Evolutionary conservation across 2,888 invertebrate genomes (phyloP).

Genomic region (Drosophila tanythrix): DNA sequence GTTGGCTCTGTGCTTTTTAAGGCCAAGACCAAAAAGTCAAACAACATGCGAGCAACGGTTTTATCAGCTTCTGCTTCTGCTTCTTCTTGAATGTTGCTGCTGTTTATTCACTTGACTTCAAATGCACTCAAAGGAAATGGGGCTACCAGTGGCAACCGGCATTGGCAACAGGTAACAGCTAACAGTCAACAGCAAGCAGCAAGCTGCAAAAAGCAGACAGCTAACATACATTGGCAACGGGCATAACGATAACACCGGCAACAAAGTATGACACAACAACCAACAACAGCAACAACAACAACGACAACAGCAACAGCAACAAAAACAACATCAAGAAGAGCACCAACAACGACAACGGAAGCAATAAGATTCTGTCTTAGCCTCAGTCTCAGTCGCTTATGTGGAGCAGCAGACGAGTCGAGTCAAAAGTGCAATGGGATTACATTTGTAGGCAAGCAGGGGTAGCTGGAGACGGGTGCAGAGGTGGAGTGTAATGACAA

Average conservation of each 20-base stretch:
- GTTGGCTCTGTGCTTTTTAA: conserved; percentile 61
- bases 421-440: conserved; percentile 70
- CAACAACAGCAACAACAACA: conserved; percentile 12
- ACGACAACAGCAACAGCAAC: conserved; percentile 32
- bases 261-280: conserved; percentile 26
- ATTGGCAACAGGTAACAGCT: conserved; percentile 43
- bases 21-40: conserved; percentile 74
- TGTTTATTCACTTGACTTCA: conserved; percentile 70
- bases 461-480: background rate
- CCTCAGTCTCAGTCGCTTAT: conserved; percentile 23
- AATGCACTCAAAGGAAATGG: conserved; percentile 71
- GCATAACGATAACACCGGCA: conserved; percentile 36
- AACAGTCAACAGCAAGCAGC: conserved; percentile 6
- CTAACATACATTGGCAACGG: conserved; percentile 18
- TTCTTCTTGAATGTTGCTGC: conserved; percentile 33
- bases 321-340: conserved; percentile 34
- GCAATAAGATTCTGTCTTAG: conserved; percentile 32
- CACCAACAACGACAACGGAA: conserved; percentile 50
- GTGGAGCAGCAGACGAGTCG: conserved; percentile 55
- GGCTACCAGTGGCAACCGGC: conserved; percentile 68
- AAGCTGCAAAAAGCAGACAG: conserved; percentile 6
- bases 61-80: conserved; percentile 32
- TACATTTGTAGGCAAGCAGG: conserved; percentile 29
- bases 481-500: conserved; percentile 35
- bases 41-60: conserved; percentile 63